Base-by-base conservation (phyloP, 2,113 vertebrate genomes). In the Junco hyemalis region DNA sequence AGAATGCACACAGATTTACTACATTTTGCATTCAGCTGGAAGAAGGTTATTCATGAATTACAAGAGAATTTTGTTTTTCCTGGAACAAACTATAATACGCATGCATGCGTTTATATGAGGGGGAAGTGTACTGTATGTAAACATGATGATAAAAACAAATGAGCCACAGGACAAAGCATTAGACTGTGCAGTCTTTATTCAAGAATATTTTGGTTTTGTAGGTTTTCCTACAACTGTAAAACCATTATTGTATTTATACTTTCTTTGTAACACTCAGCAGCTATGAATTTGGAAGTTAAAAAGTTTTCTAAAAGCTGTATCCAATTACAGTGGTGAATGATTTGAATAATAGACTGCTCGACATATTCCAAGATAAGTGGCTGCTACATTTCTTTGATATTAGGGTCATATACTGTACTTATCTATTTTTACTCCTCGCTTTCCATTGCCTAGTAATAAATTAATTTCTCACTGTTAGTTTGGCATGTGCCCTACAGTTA, bases 301-400 rank as follows among this genome's bases (percentile, higher is more conserved):
- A 96, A 97, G 97, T 97, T 97, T 98, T 98, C 98, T 97, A 98
- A 98, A 98, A 98, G 96, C 95, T 98, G 97, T 97, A 98, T 98
- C 93, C 97, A 99, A 98, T 98, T 98, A 98, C 93, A 97, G 97
- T 91, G 87, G 92, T 95, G 97, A 97, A 96, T 97, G 96, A 98
- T 98, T 94, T 98, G 97, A 98, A 98, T 98, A 99, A 98, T 96
- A 98, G 97, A 97, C 96, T 98, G 96, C 97, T 93, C 92, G 88
- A 94, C 94, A 97, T 56, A 96, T 91, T 97, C 92, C 74, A 97
- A 97, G 95, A 93, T 93, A 97, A 97, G 96, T 96, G 85, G 83
- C 92, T 97, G 92, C 94, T 96, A 97, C 94, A 96, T 95, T 97
- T 96, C 96, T 96, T 92, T 93, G 93, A 92, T 96, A 96, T 95